Percentiles rank a stretch among this genome's conserved stretches.
Evolutionary conservation across 2,113 vertebrate species (phyloP).

Genomic region (Eclectus roratus): DNA sequence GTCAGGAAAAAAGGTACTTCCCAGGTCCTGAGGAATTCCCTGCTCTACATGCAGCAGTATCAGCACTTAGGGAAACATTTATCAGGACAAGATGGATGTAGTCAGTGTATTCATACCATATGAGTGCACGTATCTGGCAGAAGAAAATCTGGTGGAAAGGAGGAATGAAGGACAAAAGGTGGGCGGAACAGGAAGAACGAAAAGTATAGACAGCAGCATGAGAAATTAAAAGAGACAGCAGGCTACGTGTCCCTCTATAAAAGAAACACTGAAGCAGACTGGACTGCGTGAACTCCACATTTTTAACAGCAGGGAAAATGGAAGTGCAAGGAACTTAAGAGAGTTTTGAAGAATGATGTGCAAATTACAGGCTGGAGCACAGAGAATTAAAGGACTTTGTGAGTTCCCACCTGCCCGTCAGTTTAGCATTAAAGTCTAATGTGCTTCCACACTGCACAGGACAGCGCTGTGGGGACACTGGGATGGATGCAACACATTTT

Average conservation of each 20-base stretch:
- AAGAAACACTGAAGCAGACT: neutral
- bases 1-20: neutral
- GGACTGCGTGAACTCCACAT: neutral
- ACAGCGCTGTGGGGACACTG: fast-evolving
- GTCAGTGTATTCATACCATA: neutral
- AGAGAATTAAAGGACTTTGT: neutral
- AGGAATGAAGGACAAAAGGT: neutral
- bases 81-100: neutral
- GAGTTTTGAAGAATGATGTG: neutral
- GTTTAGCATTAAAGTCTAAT: neutral
- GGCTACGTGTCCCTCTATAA: neutral
- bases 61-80: neutral
- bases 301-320: constrained; percentile 10
- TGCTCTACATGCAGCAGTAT: neutral
- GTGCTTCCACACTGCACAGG: neutral
- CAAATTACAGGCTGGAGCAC: neutral
- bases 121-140: neutral
- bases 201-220: neutral
- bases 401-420: neutral
- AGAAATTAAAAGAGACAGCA: neutral
- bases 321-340: neutral
- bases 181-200: neutral
- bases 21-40: neutral
- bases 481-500: neutral
- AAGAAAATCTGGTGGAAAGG: neutral